Percentiles rank a stretch among this genome's conserved stretches.
Conservation (phyloP, 2,797 vertebrate species). For the Lithobates pipiens region DNA sequence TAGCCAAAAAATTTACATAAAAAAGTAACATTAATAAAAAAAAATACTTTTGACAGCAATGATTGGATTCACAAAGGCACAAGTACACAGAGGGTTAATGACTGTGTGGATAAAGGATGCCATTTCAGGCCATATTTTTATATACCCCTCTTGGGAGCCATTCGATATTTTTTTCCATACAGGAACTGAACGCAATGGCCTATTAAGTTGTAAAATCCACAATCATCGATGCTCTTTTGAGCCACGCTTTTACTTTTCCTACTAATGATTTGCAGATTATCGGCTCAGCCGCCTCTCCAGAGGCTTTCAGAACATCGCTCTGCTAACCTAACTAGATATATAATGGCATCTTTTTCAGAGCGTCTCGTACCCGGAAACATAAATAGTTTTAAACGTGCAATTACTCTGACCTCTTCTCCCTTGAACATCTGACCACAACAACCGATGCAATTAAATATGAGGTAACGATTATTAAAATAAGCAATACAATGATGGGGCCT, state of each 20-base stretch:
- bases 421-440: background rate
- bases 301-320: background rate
- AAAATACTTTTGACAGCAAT: background rate
- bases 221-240: constrained; percentile 9
- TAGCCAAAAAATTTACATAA: background rate
- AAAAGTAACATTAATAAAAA: background rate
- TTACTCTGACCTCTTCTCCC: background rate
- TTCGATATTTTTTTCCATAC: background rate
- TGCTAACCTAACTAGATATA: background rate
- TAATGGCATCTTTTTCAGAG: background rate
- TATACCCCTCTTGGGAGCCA: background rate
- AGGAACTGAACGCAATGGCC: constrained; percentile 2
- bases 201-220: constrained; percentile 2
- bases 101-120: background rate
- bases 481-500: background rate
- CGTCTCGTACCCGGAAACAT: background rate
- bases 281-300: background rate
- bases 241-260: background rate
- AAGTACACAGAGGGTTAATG: background rate
- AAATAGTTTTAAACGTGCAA: background rate
- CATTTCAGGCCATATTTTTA: background rate
- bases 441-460: background rate
- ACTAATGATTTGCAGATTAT: constrained; percentile 2
- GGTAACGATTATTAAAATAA: background rate
- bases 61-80: background rate